Evolutionary conservation across 2,113 vertebrate species (phyloP), one percentile per base, ranked within the genome.

Genomic region (Gavialis gangeticus): DNA sequence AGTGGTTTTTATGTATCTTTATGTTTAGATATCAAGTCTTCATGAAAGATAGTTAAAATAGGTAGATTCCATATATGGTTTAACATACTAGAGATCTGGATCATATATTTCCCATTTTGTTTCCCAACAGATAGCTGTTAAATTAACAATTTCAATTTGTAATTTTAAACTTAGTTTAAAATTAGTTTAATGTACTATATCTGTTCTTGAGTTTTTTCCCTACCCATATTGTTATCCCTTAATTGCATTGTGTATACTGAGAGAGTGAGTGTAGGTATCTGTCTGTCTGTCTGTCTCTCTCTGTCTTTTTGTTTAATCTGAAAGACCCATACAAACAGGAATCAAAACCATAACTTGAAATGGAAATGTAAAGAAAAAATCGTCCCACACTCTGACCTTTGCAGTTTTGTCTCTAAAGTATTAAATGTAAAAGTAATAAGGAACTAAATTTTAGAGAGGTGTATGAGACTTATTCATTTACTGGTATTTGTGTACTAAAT

Each of bases 221-320:
- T 17, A 30, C 37, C 37, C 5, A 7, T 37, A 37, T 37, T 37
- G 6, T 37, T 37, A 37, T 37, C 37, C 37, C 37, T 37, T 37
- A 37, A 37, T 37, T 37, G 37, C 37, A 7, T 37, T 37, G 37
- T 37, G 30, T 21, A 63, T 30, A 34, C n/a, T 34, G 18, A 57
- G 27, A 21, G 30, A 71, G 27, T 82, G 34, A 82, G 57, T 78
- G 63, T 10, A 13, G 21, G 6, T 34, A 37, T 46, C 9, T 25
- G 27, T 82, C 66, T 7, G 19, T 19, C 58, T 30, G 3, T 5
- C 1, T 0, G 1, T 5, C 37, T 37, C 37, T 37, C 37, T 37
- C 37, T 37, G 6, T 37, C 5, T 37, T 37, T 66, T 85, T 91
- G 37, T 59, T 28, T 0, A 46, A 16, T 34, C 19, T 58, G 37